These are phyloP conservation scores for Mythimna albipuncta DNA, from an alignment of 2,888 invertebrate species.

Conservation along the genomic window DNA sequence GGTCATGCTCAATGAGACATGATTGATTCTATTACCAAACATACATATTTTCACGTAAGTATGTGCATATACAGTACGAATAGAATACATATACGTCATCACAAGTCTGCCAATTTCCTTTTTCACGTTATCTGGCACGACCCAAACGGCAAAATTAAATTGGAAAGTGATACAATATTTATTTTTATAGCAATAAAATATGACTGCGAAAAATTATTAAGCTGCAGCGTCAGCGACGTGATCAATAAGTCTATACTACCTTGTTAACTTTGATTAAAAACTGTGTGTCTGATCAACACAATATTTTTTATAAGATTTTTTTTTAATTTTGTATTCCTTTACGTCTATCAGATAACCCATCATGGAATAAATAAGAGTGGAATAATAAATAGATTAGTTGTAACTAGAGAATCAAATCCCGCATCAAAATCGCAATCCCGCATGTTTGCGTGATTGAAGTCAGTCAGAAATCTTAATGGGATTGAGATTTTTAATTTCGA, in stretches of 20 bases:
- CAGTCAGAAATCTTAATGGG: too few relatives aligned
- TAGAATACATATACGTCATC: background rate
- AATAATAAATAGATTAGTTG: too few relatives aligned
- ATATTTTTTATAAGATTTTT: background rate
- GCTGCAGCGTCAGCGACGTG: constrained; percentile 10
- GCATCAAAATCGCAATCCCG: too few relatives aligned
- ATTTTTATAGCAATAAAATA: constrained; percentile 35
- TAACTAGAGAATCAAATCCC: too few relatives aligned
- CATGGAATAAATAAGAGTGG: too few relatives aligned
- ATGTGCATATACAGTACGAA: too few relatives aligned
- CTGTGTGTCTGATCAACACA: background rate
- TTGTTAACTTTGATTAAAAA: constrained; percentile 25
- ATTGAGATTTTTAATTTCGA: too few relatives aligned
- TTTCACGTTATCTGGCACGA: background rate
- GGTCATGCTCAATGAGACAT: too few relatives aligned
- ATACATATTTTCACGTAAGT: too few relatives aligned
- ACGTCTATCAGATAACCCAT: too few relatives aligned
- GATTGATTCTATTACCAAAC: too few relatives aligned
- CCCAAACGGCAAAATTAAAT: constrained; percentile 2
- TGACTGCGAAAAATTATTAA: constrained; percentile 22
- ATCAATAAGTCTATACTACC: constrained; percentile 31
- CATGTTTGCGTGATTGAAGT: too few relatives aligned
- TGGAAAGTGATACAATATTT: constrained; percentile 34
- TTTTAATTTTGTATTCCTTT: background rate
- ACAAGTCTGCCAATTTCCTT: background rate